phyloP scores from a whole-genome alignment of 2,113 vertebrate genomes.

The Mobula birostris region DNA sequence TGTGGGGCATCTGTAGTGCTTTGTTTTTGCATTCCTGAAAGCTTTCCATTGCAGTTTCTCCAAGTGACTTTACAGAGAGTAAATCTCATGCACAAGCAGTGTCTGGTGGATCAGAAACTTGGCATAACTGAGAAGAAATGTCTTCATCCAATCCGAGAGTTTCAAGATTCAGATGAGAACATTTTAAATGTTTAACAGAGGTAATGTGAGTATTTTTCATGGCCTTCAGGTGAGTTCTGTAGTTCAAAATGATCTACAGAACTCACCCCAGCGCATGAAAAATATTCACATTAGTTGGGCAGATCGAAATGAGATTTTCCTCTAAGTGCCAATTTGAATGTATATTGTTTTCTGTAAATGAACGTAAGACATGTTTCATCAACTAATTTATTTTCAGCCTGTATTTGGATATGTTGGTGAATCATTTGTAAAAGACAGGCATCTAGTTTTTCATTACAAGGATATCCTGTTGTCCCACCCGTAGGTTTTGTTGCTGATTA shows the following conservation, averaged over 20 bases:
- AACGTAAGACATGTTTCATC: not conserved
- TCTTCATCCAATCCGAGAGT: not conserved
- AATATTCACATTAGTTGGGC: not conserved
- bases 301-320: not conserved
- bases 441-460: not conserved
- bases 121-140: not conserved
- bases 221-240: not conserved
- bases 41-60: not conserved
- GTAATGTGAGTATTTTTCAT: not conserved
- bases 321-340: not conserved
- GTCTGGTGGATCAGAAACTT: not conserved
- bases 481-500: not conserved
- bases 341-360: not conserved
- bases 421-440: not conserved
- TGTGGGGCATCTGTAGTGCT: too few species aligned
- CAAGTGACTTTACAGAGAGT: not conserved
- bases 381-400: not conserved
- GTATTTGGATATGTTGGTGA: not conserved
- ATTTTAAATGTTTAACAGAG: not conserved
- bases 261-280: too few species aligned
- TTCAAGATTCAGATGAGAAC: not conserved
- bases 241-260: not conserved
- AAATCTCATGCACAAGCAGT: too few species aligned
- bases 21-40: not conserved
- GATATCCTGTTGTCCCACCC: not conserved